Evolutionary conservation across 2,797 vertebrate genomes (phyloP).

Genomic region (Nasua narica): DNA sequence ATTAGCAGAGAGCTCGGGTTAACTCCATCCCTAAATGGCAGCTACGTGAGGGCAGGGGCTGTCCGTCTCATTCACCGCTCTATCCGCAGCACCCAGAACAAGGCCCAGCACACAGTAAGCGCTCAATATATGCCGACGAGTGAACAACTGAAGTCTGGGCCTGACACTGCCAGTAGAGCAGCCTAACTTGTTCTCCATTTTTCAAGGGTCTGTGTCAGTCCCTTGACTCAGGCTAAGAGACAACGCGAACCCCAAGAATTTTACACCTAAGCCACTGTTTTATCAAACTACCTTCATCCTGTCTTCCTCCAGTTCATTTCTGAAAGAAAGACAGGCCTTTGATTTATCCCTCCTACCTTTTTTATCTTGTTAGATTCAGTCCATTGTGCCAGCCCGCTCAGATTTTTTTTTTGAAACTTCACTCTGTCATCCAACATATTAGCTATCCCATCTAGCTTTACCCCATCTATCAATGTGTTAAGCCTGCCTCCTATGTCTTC

Average conservation of each 20-base stretch:
- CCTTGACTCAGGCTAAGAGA: background rate
- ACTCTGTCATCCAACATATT: slow-evolving; percentile 53
- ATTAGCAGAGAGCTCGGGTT: background rate
- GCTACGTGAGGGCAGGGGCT: background rate
- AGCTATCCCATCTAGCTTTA: background rate
- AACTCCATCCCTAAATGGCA: background rate
- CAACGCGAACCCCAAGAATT: background rate
- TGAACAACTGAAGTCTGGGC: background rate
- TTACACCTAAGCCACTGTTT: background rate
- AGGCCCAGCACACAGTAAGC: background rate
- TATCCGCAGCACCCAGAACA: background rate
- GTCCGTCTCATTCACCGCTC: background rate
- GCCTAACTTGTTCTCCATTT: background rate
- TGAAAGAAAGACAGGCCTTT: slow-evolving; percentile 36
- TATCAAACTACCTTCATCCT: background rate
- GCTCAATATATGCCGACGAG: background rate
- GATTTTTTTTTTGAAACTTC: slow-evolving; percentile 15
- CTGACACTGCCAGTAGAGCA: background rate
- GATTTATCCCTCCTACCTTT: slow-evolving; percentile 49
- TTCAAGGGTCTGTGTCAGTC: background rate
- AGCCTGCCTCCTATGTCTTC: slow-evolving; percentile 27
- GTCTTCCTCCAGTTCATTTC: background rate
- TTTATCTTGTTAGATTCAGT: slow-evolving; percentile 61
- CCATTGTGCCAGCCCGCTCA: slow-evolving; percentile 60
- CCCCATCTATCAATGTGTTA: slow-evolving; percentile 59